These are phyloP conservation scores for Stegodyphus mimosarum DNA, from an alignment of 1,140 invertebrate species.

Conservation along the genomic window DNA sequence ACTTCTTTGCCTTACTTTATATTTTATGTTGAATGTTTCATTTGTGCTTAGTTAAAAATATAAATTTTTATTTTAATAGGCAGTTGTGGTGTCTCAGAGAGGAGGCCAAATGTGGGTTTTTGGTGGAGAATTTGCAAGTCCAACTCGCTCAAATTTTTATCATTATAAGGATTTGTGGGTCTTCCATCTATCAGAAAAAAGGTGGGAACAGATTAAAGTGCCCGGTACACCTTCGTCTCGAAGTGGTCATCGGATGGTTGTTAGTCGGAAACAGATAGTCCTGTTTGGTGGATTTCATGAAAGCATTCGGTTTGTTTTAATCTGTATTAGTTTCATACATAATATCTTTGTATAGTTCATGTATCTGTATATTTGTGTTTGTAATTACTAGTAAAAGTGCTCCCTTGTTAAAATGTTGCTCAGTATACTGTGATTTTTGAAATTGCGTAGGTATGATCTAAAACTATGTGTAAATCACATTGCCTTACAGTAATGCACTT, in stretches of 20 bases:
- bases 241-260: constrained; percentile 90
- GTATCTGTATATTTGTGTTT: constrained; percentile 8
- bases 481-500: too few species aligned
- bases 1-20: too few species aligned
- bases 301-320: constrained; percentile 72
- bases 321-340: not conserved
- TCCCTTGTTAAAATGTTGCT: not conserved
- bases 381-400: not conserved
- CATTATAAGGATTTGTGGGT: constrained; percentile 95
- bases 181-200: constrained; percentile 80
- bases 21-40: too few species aligned
- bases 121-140: constrained; percentile 92
- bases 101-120: constrained; percentile 84
- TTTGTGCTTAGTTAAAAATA: not conserved
- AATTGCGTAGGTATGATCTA: too few species aligned
- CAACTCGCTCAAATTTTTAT: constrained; percentile 90
- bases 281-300: constrained; percentile 94
- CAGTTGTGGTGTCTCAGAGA: constrained; percentile 76
- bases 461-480: too few species aligned
- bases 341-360: not conserved
- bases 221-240: constrained; percentile 83
- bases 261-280: constrained; percentile 81
- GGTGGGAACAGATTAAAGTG: constrained; percentile 86
- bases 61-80: constrained; percentile 63
- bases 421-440: not conserved